These are phyloP conservation scores for Neopelma chrysocephalum DNA, from an alignment of 2,797 vertebrate genomes.

Conservation along the genomic window DNA sequence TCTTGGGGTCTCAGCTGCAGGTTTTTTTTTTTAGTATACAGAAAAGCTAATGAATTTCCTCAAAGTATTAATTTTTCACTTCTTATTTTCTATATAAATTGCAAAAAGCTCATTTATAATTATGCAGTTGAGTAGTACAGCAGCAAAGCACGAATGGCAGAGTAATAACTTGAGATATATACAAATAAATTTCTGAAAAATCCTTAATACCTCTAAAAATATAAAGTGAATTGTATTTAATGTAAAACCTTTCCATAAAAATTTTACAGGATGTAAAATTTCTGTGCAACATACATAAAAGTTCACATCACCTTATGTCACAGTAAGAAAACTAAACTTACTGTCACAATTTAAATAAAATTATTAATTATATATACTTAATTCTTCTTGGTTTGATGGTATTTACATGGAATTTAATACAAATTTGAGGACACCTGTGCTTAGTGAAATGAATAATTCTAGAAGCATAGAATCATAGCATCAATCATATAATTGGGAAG, in stretches of 20 bases:
- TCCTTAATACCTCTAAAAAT: neutral
- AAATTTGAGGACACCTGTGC: slow-evolving; percentile 12
- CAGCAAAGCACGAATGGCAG: neutral
- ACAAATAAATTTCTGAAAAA: neutral
- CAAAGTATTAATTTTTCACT: neutral
- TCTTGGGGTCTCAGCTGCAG: neutral
- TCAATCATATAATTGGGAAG: neutral
- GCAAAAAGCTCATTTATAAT: neutral
- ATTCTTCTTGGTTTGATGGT: slow-evolving; percentile 51
- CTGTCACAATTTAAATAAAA: neutral
- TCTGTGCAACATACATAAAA: neutral
- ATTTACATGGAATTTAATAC: slow-evolving; percentile 65
- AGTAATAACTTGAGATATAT: neutral
- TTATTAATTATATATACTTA: slow-evolving; percentile 42
- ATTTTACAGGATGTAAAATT: neutral
- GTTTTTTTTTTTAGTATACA: neutral
- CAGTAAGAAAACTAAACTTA: slow-evolving; percentile 36
- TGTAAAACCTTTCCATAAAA: slow-evolving; percentile 30
- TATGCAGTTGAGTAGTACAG: neutral
- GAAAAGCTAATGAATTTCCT: neutral
- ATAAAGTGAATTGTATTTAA: neutral
- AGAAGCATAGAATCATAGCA: neutral
- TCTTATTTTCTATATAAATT: neutral
- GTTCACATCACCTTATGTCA: neutral
- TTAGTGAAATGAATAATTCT: neutral